phyloP scores from a whole-genome alignment of 2,113 vertebrate species.

The Suricata suricatta region DNA sequence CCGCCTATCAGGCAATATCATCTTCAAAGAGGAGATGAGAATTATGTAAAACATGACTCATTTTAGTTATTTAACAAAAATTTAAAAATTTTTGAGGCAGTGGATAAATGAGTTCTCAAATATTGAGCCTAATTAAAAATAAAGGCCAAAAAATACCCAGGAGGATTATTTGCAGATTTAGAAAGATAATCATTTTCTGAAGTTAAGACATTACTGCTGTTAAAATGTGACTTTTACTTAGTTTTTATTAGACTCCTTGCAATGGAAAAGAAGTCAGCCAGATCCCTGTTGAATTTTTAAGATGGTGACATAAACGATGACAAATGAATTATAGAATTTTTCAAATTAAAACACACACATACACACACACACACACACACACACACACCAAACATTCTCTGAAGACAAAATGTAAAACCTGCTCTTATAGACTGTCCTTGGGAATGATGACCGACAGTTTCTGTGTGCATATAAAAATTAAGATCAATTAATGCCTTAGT shows the following conservation, averaged over 20 bases:
- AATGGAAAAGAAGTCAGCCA: slow-evolving; percentile 4
- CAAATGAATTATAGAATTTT: neutral
- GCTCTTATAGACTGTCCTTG: neutral
- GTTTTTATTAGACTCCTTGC: slow-evolving; percentile 16
- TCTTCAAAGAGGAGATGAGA: neutral
- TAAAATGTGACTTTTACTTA: slow-evolving; percentile 44
- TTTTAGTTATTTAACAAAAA: neutral
- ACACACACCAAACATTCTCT: neutral
- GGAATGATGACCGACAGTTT: neutral
- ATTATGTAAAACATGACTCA: neutral
- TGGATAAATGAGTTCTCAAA: slow-evolving; percentile 7
- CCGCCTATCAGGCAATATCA: accelerated
- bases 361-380: neutral
- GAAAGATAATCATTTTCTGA: neutral
- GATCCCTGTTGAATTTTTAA: neutral
- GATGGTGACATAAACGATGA: neutral
- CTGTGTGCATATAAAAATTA: neutral
- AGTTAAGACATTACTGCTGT: neutral
- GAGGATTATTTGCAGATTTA: slow-evolving; percentile 3
- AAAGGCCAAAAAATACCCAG: slow-evolving; percentile 1
- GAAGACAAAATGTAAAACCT: neutral
- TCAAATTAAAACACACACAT: neutral
- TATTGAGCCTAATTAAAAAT: slow-evolving; percentile 40
- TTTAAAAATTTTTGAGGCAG: neutral
- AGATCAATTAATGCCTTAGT: neutral